A percentile compares a stretch with the other conserved stretches of the same genome.
phyloP scores from a whole-genome alignment of 2,888 invertebrate species.

The Athalia circularis region DNA sequence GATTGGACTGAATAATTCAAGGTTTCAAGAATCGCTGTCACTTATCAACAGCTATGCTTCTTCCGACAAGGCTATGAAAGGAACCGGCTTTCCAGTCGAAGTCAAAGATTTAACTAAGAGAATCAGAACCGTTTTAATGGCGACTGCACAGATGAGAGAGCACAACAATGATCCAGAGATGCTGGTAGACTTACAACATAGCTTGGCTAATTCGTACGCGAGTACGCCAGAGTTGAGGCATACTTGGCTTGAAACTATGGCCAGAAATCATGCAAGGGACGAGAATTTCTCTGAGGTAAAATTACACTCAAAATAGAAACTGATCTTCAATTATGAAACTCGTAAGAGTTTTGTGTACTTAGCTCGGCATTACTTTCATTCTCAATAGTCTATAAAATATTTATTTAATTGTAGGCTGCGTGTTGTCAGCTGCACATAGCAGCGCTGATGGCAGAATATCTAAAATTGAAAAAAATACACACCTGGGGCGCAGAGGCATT shows the following conservation, averaged over 20 bases:
- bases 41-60: conserved; percentile 95
- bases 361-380: conserved; percentile 16
- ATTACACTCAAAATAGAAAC: conserved; percentile 15
- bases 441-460: conserved; percentile 95
- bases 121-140: conserved; percentile 95
- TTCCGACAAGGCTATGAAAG: conserved; percentile 96
- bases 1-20: conserved; percentile 92
- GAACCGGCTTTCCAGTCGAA: conserved; percentile 91
- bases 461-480: conserved; percentile 85
- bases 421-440: conserved; percentile 97
- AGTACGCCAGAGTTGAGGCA: conserved; percentile 95
- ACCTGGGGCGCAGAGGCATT: conserved; percentile 93
- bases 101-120: conserved; percentile 95
- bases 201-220: conserved; percentile 93
- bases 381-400: not conserved
- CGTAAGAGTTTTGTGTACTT: not conserved
- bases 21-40: conserved; percentile 95
- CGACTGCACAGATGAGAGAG: conserved; percentile 93
- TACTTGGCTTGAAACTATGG: conserved; percentile 97
- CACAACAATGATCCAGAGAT: conserved; percentile 95
- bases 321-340: conserved; percentile 15
- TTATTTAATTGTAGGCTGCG: conserved; percentile 81
- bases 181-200: conserved; percentile 92
- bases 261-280: conserved; percentile 88
- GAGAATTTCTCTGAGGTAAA: conserved; percentile 91